Evolutionary conservation across 1,140 invertebrate genomes (phyloP), one percentile per base, ranked within the genome.

Genomic region (Artemia franciscana): DNA sequence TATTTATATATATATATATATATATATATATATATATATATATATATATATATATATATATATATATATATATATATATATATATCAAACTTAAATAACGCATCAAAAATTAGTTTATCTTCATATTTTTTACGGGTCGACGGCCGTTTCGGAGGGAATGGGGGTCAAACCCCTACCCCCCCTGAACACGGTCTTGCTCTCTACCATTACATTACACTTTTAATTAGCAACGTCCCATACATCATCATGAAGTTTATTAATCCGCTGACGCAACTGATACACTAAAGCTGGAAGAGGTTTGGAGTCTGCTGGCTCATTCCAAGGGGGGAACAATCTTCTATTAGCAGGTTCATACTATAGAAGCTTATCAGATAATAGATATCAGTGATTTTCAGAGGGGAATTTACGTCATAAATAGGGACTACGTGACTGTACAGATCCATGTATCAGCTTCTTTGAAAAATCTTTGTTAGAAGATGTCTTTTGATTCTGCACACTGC

Each of bases 341-440:
- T 99, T 99, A 73, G 98, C 96, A 0, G 96, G 93, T 75, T 99
- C 96, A 73, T 98, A 99, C 95, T 95, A 99, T 5, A 98, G 73
- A 75, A 99, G 99, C 73, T 99, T 95, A 78, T 99, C 95, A 24
- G 99, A 75, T n/a, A n/a, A 74, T 99, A 99, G n/a, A 95, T 95
- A 73, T 99, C 96, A 0, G 94, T 98, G 24, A 99, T 98, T 75
- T 99, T 99, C 73, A 99, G 96, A 5, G 98, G 75, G 0, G 96
- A 95, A 70, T 99, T 95, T 18, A 99, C 92, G 71, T 99, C 95
- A 71, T 99, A 98, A 0, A 99, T 95, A 0, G 96, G 95, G 62
- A 99, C 93, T 58, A 99, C 72, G 73, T 98, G 94, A 66, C 91
- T 97, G 75, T 99, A 99, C 26, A 99, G 76, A 73, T 99, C 96